A percentile compares a stretch with the other conserved stretches of the same genome.
Conservation (phyloP, 1,140 invertebrate species). For the Drosophila sp. region DNA sequence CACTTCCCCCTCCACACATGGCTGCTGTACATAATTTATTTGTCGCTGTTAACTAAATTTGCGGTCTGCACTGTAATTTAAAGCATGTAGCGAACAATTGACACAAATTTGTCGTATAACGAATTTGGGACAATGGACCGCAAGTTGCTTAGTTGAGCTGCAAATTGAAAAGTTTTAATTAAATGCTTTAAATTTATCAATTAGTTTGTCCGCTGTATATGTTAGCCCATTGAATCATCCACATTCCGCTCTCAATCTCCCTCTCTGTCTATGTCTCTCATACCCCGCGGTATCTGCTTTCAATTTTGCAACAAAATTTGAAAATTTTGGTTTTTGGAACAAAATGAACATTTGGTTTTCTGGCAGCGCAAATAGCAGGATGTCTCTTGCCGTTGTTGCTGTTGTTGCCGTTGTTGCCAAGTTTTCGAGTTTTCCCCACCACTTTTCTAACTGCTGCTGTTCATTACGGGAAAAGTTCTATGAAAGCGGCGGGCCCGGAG, state of each 20-base stretch:
- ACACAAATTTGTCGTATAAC: constrained; percentile 58
- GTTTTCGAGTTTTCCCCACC: constrained; percentile 24
- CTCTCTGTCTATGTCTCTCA: background rate
- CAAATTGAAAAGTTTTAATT: constrained; percentile 71
- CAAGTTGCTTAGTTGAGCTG: constrained; percentile 24
- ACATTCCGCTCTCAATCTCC: no score
- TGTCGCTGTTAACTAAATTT: constrained; percentile 69
- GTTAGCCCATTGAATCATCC: background rate
- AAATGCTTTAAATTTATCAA: constrained; percentile 71
- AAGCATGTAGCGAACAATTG: constrained; percentile 53
- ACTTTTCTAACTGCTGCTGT: constrained; percentile 3
- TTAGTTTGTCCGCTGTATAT: constrained; percentile 34
- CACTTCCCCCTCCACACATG: background rate
- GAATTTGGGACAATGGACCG: constrained; percentile 41
- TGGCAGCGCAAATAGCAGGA: constrained; percentile 25
- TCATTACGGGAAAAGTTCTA: constrained; percentile 31
- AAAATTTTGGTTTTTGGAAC: constrained; percentile 11
- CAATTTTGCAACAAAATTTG: constrained; percentile 45
- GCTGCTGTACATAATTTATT: constrained; percentile 62
- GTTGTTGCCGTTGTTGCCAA: constrained; percentile 34
- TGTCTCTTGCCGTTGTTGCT: constrained; percentile 8
- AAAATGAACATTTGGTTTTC: constrained; percentile 37
- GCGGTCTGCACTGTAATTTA: constrained; percentile 59
- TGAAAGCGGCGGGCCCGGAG: constrained; percentile 2
- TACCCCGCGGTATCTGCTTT: constrained; percentile 5